Percentiles rank a stretch among this genome's conserved stretches.
These are phyloP conservation scores for Pseudanteris insignis DNA, from an alignment of 2,888 invertebrate species.

Conservation along the genomic window DNA sequence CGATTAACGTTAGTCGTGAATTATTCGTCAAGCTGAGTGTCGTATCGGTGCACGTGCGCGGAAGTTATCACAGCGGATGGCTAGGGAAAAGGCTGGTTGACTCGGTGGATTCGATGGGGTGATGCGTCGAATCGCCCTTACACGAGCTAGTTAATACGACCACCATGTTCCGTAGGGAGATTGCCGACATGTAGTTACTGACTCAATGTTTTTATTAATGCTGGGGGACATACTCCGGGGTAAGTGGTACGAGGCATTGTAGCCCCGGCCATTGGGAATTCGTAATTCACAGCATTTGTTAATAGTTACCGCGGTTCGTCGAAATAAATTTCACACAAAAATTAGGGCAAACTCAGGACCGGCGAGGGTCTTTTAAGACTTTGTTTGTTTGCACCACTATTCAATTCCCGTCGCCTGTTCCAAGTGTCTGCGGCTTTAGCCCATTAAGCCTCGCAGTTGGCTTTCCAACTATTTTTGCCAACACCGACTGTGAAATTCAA, in stretches of 20 bases:
- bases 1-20: slow-evolving; percentile 36
- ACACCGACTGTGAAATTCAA: neutral
- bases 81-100: slow-evolving; percentile 32
- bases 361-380: slow-evolving; percentile 43
- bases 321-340: slow-evolving; percentile 55
- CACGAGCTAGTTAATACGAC: slow-evolving; percentile 47
- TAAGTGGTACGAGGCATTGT: slow-evolving; percentile 16
- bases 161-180: slow-evolving; percentile 44
- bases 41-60: slow-evolving; percentile 46
- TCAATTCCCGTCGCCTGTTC: slow-evolving; percentile 37
- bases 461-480: no score
- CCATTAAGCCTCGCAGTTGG: slow-evolving; percentile 15
- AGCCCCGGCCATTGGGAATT: slow-evolving; percentile 49
- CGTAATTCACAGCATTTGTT: slow-evolving; percentile 60
- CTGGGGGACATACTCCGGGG: slow-evolving; percentile 43
- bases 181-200: slow-evolving; percentile 46
- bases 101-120: slow-evolving; percentile 11
- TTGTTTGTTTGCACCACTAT: slow-evolving; percentile 45
- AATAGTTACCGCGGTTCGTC: slow-evolving; percentile 49
- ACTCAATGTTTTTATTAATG: slow-evolving; percentile 53
- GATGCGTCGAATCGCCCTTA: slow-evolving; percentile 39
- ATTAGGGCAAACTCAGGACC: slow-evolving; percentile 52
- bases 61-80: slow-evolving; percentile 47
- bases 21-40: slow-evolving; percentile 36
- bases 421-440: slow-evolving; percentile 27